These are phyloP conservation scores for Thamnophis elegans DNA, from an alignment of 2,797 vertebrate species.

Conservation along the genomic window DNA sequence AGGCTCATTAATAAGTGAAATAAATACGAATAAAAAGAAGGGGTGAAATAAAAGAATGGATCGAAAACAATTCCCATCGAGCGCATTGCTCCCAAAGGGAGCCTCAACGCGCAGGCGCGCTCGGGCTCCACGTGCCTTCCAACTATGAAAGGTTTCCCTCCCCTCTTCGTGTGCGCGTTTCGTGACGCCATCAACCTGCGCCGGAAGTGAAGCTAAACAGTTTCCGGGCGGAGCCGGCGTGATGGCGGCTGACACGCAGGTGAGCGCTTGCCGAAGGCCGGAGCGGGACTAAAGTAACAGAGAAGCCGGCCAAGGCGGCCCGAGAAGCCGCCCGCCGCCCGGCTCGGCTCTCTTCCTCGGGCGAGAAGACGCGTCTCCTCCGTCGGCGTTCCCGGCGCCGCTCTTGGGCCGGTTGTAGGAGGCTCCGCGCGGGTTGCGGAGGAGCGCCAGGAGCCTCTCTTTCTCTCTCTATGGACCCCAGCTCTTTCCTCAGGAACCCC, in stretches of 20 bases:
- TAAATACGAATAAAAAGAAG: not conserved
- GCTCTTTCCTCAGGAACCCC: not conserved
- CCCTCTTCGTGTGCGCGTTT: accelerated
- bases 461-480: not conserved
- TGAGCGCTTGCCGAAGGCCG: constrained; percentile 70
- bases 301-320: not conserved
- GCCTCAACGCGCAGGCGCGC: not conserved
- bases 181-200: not conserved
- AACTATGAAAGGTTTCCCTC: accelerated
- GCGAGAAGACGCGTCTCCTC: not conserved
- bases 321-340: not conserved
- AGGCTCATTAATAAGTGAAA: not conserved
- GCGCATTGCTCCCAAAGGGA: not conserved
- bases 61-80: not conserved
- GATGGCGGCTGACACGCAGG: constrained; percentile 98
- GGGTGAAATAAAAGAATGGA: not conserved
- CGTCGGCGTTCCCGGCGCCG: not conserved
- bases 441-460: not conserved
- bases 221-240: constrained; percentile 87
- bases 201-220: constrained; percentile 52
- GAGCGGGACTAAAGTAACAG: not conserved
- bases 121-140: not conserved
- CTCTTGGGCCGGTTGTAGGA: not conserved
- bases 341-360: not conserved
- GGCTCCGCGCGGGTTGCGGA: too few relatives aligned